Conservation (phyloP, 2,888 invertebrate species). For the Tromatobia lineatoria region DNA sequence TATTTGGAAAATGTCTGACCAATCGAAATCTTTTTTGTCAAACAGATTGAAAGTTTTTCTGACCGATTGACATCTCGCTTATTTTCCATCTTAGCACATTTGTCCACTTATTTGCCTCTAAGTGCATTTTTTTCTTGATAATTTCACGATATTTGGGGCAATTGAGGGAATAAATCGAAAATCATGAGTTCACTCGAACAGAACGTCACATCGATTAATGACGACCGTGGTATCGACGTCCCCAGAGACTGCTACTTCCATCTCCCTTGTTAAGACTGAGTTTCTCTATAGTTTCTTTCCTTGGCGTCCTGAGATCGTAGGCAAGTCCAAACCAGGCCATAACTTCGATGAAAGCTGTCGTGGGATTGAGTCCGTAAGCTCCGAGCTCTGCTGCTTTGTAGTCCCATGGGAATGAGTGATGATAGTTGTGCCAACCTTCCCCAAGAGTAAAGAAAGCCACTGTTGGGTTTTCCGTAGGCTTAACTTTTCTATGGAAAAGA, state of each 20-base stretch:
- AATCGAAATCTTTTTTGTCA: not conserved
- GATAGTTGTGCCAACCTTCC: constrained; percentile 89
- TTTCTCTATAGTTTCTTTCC: constrained; percentile 75
- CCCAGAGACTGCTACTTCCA: constrained; percentile 79
- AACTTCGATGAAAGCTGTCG: constrained; percentile 80
- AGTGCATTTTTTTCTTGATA: not conserved
- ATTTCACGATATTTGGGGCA: not conserved
- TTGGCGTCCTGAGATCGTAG: constrained; percentile 80
- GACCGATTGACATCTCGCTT: not conserved
- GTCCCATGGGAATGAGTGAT: constrained; percentile 88
- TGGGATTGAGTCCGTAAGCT: constrained; percentile 78
- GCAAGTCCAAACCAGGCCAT: constrained; percentile 81
- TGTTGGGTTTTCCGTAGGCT: constrained; percentile 85
- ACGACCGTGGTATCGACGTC: constrained; percentile 71
- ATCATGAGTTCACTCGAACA: constrained; percentile 4
- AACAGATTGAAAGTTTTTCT: not conserved
- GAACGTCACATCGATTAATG: constrained; percentile 55
- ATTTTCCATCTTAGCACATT: not conserved
- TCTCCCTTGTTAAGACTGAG: constrained; percentile 79
- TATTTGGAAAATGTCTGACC: constrained; percentile 3
- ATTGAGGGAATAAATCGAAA: not conserved
- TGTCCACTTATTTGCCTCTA: not conserved
- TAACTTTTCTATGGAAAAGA: constrained; percentile 74
- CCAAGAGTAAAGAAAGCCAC: constrained; percentile 86
- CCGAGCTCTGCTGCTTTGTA: constrained; percentile 82